phyloP scores from a whole-genome alignment of 2,797 vertebrate genomes.

The Parotocinclus haroldoi region DNA sequence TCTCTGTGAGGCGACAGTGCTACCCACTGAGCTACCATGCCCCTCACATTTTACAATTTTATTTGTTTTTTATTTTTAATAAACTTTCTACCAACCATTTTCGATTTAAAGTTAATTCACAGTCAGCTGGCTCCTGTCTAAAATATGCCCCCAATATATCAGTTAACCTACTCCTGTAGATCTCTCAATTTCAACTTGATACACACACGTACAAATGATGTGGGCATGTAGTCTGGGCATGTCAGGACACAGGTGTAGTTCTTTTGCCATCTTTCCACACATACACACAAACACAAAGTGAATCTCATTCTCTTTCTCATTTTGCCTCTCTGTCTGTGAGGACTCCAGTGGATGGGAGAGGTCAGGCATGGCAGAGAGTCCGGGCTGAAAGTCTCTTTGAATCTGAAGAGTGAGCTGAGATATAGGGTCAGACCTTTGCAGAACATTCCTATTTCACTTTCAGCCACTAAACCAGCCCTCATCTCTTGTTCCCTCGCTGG shows the following conservation, averaged over 20 bases:
- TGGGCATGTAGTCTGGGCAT: slow-evolving; percentile 37
- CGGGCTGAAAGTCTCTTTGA: slow-evolving; percentile 48
- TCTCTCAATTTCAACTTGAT: slow-evolving; percentile 24
- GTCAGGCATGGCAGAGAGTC: slow-evolving; percentile 55
- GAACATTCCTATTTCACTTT: slow-evolving; percentile 45
- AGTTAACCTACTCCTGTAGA: too few relatives aligned
- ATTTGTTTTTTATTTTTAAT: too few relatives aligned
- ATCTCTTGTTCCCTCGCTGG: slow-evolving; percentile 29
- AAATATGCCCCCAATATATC: too few relatives aligned
- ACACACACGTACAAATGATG: slow-evolving; percentile 39
- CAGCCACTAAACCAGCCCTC: slow-evolving; percentile 34
- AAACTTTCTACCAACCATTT: too few relatives aligned
- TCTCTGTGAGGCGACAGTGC: too few relatives aligned
- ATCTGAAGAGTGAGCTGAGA: slow-evolving; percentile 35
- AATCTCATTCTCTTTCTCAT: slow-evolving; percentile 59
- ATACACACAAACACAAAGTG: slow-evolving; percentile 30
- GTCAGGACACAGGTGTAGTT: slow-evolving; percentile 3
- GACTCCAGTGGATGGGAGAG: slow-evolving; percentile 60
- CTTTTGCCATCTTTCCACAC: slow-evolving; percentile 39
- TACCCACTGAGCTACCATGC: too few relatives aligned
- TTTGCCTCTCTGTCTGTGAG: slow-evolving; percentile 51
- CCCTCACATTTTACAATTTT: too few relatives aligned
- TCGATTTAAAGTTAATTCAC: too few relatives aligned
- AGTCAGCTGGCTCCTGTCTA: too few relatives aligned
- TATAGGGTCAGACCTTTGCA: slow-evolving; percentile 55